Evolutionary conservation across 2,888 invertebrate genomes (phyloP).

Genomic region (Agrilus mali): DNA sequence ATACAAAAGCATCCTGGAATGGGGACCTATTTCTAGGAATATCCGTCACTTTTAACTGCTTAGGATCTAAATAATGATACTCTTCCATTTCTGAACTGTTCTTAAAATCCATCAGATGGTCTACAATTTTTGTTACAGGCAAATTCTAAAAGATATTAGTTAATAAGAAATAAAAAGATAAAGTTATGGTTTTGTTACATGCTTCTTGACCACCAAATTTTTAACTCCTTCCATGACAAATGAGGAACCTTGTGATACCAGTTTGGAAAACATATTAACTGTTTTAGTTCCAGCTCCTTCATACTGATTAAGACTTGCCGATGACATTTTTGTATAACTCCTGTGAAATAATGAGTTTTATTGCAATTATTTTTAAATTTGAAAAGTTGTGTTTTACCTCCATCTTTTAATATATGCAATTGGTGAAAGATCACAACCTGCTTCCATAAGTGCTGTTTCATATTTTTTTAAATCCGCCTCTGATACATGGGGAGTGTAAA

Average conservation of each 20-base stretch:
- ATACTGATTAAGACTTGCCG: slow-evolving; percentile 58
- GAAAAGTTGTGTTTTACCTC: slow-evolving; percentile 47
- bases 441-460: slow-evolving; percentile 60
- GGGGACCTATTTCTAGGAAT: slow-evolving; percentile 51
- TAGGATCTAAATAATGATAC: slow-evolving; percentile 90
- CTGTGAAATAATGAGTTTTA: slow-evolving; percentile 32
- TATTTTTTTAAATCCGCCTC: slow-evolving; percentile 78
- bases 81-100: slow-evolving; percentile 71
- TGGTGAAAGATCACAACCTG: slow-evolving; percentile 77
- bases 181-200: slow-evolving; percentile 47
- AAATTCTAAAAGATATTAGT: slow-evolving; percentile 53
- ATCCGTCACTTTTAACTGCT: slow-evolving; percentile 67
- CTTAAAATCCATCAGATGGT: slow-evolving; percentile 74
- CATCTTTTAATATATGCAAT: slow-evolving; percentile 85
- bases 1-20: slow-evolving; percentile 82
- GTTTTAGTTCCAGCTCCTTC: slow-evolving; percentile 92
- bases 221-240: slow-evolving; percentile 99
- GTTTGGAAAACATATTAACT: slow-evolving; percentile 95
- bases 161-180: neutral
- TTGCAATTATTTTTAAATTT: neutral
- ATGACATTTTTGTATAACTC: slow-evolving; percentile 65
- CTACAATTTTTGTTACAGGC: slow-evolving; percentile 87
- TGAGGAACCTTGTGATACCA: slow-evolving; percentile 92
- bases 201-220: slow-evolving; percentile 95
- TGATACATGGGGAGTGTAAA: slow-evolving; percentile 68